These are phyloP conservation scores for Mormyrus lacerda DNA, from an alignment of 2,113 vertebrate species.

Conservation along the genomic window DNA sequence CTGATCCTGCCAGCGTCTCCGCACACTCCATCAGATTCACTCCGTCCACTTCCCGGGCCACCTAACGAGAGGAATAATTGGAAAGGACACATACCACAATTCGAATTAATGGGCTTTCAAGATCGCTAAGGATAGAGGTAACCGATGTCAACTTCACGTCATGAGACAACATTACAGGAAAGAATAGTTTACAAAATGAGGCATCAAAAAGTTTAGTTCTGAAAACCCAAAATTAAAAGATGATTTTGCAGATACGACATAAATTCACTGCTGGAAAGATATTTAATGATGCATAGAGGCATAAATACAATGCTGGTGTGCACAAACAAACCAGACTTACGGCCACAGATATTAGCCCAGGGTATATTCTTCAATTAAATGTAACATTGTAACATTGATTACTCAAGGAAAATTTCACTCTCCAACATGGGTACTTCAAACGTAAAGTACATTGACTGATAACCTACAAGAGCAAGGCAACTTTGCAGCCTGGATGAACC, in stretches of 20 bases:
- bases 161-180: conserved; percentile 25
- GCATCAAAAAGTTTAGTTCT: neutral
- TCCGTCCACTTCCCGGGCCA: conserved; percentile 12
- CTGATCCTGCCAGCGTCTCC: conserved; percentile 8
- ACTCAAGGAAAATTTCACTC: neutral
- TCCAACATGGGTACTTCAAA: neutral
- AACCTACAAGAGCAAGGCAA: neutral
- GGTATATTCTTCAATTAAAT: neutral
- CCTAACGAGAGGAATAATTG: conserved; percentile 39
- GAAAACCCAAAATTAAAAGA: neutral
- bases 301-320: neutral
- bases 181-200: conserved; percentile 44
- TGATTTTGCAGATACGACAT: neutral
- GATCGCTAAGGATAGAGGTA: conserved; percentile 51
- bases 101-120: conserved; percentile 56
- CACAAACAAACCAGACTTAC: neutral
- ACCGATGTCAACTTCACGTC: conserved; percentile 59
- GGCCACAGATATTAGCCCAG: neutral
- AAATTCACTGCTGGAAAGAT: neutral
- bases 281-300: neutral
- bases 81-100: conserved; percentile 47
- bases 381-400: neutral
- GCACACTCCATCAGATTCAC: conserved; percentile 9
- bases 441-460: neutral
- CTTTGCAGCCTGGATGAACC: neutral